These are phyloP conservation scores for Pristis pectinata DNA, from an alignment of 2,797 vertebrate species.

Conservation along the genomic window DNA sequence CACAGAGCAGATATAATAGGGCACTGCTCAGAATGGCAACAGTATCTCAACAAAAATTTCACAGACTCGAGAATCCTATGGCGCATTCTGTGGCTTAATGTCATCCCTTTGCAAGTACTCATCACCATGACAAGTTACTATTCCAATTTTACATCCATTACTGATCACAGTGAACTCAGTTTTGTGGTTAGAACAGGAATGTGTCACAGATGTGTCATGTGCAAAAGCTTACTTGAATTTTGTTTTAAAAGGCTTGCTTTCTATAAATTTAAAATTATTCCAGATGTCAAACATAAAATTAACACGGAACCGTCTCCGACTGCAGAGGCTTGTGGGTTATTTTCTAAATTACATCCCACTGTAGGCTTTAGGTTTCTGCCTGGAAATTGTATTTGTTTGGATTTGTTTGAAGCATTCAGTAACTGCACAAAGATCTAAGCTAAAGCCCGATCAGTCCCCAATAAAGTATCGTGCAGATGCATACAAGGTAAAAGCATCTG, in stretches of 20 bases:
- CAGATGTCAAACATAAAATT: slow-evolving; percentile 25
- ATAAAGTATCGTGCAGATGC: neutral
- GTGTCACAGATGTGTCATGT: no score
- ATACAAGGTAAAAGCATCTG: neutral
- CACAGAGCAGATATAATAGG: no score
- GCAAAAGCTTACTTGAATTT: neutral
- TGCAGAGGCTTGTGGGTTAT: slow-evolving; percentile 26
- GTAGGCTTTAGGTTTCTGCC: neutral
- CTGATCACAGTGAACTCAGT: no score
- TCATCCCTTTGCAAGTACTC: no score
- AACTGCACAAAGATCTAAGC: neutral
- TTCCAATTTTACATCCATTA: no score
- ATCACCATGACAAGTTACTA: no score
- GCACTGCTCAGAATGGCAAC: no score
- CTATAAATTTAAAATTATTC: neutral
- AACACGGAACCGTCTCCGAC: neutral
- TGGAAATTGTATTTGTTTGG: neutral
- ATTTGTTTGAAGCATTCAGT: neutral
- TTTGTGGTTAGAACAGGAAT: no score
- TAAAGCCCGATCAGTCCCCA: neutral
- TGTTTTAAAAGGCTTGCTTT: neutral
- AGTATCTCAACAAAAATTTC: no score
- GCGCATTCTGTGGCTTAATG: no score
- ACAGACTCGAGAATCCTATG: no score
- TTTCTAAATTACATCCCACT: neutral